phyloP scores from a whole-genome alignment of 2,888 invertebrate genomes.

The Mongoloraphidia duomilia region DNA sequence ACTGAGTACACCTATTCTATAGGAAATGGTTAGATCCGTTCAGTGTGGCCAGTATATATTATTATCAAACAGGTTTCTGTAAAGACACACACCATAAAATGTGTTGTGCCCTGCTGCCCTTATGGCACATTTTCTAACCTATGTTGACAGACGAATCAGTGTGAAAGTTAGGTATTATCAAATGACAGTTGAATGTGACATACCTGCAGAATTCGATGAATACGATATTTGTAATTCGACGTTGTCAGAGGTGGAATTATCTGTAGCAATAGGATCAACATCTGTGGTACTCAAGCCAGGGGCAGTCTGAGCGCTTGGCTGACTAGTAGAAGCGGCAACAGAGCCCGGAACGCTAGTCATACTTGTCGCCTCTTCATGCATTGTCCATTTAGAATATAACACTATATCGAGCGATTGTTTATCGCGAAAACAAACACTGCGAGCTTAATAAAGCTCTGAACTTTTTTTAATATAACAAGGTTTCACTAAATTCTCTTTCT shows the following conservation, averaged over 20 bases:
- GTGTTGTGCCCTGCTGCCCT: constrained; percentile 3
- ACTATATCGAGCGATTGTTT: constrained; percentile 28
- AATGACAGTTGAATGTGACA: constrained; percentile 21
- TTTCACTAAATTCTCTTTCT: constrained; percentile 33
- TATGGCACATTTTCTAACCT: constrained; percentile 6
- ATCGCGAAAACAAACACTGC: constrained; percentile 29
- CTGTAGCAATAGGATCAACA: constrained; percentile 34
- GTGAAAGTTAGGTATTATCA: neutral
- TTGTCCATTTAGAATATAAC: constrained; percentile 32
- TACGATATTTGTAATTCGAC: constrained; percentile 48
- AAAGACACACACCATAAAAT: neutral
- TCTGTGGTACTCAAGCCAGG: constrained; percentile 32
- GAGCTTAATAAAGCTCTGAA: constrained; percentile 32
- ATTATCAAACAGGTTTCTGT: too few relatives aligned
- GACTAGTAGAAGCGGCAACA: constrained; percentile 47
- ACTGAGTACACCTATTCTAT: too few relatives aligned
- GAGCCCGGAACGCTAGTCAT: constrained; percentile 51
- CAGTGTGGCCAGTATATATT: too few relatives aligned
- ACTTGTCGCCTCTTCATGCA: constrained; percentile 55
- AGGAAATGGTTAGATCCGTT: too few relatives aligned
- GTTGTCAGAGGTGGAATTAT: constrained; percentile 34
- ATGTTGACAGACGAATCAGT: neutral
- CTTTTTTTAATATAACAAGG: constrained; percentile 31
- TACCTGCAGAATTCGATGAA: constrained; percentile 44
- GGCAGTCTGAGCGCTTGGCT: constrained; percentile 27